Percentiles rank a stretch among this genome's conserved stretches.
Conservation (phyloP, 2,113 vertebrate species). For the Oncorhynchus kisutch region DNA sequence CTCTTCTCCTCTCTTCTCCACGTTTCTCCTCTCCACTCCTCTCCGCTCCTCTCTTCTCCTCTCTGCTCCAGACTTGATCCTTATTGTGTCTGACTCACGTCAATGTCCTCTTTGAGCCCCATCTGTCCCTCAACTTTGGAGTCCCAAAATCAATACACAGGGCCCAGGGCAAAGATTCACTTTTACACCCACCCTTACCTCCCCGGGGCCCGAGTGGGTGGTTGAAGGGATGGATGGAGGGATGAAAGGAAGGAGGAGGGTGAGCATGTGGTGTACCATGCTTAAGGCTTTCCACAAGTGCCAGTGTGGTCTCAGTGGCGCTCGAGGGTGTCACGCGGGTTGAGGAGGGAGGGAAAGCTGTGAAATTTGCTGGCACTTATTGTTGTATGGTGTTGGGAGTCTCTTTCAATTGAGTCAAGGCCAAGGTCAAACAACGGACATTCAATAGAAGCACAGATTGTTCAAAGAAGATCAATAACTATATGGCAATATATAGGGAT, state of each 20-base stretch:
- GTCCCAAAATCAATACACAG: background rate
- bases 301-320: background rate
- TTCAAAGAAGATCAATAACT: too few relatives aligned
- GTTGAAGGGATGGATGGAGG: background rate
- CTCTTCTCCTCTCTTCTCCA: too few relatives aligned
- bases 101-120: slow-evolving; percentile 12
- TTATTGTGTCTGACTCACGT: background rate
- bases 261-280: background rate
- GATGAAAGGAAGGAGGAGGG: background rate
- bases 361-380: too few relatives aligned
- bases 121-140: slow-evolving; percentile 14
- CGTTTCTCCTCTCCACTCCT: background rate
- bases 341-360: background rate
- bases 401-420: background rate
- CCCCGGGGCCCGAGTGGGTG: background rate
- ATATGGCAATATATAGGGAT: too few relatives aligned
- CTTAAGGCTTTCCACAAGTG: background rate
- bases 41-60: background rate
- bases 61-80: background rate
- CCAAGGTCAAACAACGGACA: background rate
- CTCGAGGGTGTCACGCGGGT: background rate
- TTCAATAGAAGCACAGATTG: too few relatives aligned
- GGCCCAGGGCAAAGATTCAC: background rate
- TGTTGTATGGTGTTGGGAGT: background rate
- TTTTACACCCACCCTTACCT: background rate